Conservation (phyloP, 1,140 invertebrate genomes). For the Parasteatoda tepidariorum region DNA sequence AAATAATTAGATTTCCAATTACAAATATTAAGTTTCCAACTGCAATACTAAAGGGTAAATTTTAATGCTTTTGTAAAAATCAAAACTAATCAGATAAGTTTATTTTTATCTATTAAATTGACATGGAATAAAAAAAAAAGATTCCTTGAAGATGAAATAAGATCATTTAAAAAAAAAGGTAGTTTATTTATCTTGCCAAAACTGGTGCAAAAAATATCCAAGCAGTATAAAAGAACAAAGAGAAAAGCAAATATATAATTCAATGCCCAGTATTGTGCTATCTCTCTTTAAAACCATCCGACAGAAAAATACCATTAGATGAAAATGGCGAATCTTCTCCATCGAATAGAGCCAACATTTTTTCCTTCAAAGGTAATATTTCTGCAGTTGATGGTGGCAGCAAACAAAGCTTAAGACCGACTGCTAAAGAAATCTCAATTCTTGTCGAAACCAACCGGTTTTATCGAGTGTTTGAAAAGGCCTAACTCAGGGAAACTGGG, state of each 20-base stretch:
- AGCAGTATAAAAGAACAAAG: too few species aligned
- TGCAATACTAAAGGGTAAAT: too few species aligned
- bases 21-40: too few species aligned
- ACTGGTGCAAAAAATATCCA: too few species aligned
- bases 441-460: not conserved
- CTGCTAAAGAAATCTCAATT: not conserved
- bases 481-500: not conserved
- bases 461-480: slow-evolving; percentile 24
- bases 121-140: too few species aligned
- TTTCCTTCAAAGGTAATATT: not conserved
- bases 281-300: not conserved
- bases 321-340: not conserved
- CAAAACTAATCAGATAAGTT: too few species aligned
- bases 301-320: not conserved
- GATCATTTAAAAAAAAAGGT: too few species aligned
- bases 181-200: too few species aligned
- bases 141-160: too few species aligned
- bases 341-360: not conserved
- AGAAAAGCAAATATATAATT: not conserved
- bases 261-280: not conserved
- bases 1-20: too few species aligned
- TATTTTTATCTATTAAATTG: too few species aligned
- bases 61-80: too few species aligned
- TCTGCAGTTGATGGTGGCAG: not conserved
- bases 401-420: slow-evolving; percentile 12